phyloP scores from a whole-genome alignment of 1,140 invertebrate genomes.

The Drosophila sp. region DNA sequence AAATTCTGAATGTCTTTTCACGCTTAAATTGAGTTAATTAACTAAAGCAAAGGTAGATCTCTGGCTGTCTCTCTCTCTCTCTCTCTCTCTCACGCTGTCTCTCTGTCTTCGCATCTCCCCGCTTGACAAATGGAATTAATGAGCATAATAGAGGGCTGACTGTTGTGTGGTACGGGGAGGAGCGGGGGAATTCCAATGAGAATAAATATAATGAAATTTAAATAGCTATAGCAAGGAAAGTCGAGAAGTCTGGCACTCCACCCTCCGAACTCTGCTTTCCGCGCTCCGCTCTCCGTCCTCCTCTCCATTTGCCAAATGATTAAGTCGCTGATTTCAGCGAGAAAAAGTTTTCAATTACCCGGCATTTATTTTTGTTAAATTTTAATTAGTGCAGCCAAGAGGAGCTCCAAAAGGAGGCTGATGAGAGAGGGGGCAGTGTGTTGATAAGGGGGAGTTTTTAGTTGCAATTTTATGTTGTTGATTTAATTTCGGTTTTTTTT shows the following conservation, averaged over 20 bases:
- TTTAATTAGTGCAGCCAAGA: conserved; percentile 67
- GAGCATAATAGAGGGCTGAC: conserved; percentile 44
- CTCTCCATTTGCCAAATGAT: conserved; percentile 33
- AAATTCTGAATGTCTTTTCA: conserved; percentile 22
- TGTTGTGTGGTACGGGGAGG: not conserved
- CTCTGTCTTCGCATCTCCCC: conserved; percentile 27
- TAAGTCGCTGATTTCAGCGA: conserved; percentile 58
- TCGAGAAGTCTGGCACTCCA: conserved; percentile 1
- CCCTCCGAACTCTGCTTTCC: too few relatives aligned
- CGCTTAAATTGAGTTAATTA: conserved; percentile 62
- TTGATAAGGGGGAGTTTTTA: not conserved
- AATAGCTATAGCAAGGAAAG: conserved; percentile 32
- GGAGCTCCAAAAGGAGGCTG: not conserved
- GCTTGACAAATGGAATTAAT: conserved; percentile 66
- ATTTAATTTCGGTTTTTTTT: conserved; percentile 18
- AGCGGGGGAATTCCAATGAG: conserved; percentile 14
- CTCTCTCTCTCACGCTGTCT: conserved; percentile 14
- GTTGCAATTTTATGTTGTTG: conserved; percentile 38
- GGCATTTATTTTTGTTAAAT: conserved; percentile 78
- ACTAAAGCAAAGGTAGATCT: conserved; percentile 17
- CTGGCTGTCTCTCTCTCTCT: not conserved
- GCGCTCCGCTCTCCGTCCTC: not conserved
- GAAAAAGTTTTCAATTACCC: conserved; percentile 76
- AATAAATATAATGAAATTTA: conserved; percentile 65
- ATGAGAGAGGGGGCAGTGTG: not conserved